Conservation (phyloP, 2,888 invertebrate species). For the Plagodis pulveraria region DNA sequence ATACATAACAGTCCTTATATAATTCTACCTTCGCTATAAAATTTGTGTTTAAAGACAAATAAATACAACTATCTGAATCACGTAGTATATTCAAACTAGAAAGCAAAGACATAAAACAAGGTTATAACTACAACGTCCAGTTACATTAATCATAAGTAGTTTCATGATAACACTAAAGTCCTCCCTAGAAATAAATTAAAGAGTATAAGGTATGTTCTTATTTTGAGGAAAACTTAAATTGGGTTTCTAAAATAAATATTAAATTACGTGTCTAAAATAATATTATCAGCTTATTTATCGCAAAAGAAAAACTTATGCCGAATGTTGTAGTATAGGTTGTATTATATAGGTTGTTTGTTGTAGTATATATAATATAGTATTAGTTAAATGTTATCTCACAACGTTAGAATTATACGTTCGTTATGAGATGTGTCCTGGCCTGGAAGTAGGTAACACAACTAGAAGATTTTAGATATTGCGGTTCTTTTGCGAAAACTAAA, state of each 20-base stretch:
- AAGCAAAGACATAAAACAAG: constrained; percentile 26
- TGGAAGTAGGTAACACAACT: no score
- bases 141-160: background rate
- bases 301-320: background rate
- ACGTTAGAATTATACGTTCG: no score
- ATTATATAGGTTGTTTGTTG: no score
- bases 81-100: background rate
- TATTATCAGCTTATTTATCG: background rate
- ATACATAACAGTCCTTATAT: no score
- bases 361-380: no score
- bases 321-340: no score
- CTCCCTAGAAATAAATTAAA: constrained; percentile 13
- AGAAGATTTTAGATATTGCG: no score
- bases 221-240: constrained; percentile 20
- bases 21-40: no score
- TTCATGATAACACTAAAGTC: constrained; percentile 38
- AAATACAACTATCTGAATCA: no score
- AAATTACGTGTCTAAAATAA: background rate
- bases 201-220: constrained; percentile 7
- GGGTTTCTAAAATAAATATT: constrained; percentile 35
- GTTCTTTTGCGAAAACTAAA: background rate
- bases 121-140: constrained; percentile 4
- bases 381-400: no score
- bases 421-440: no score
- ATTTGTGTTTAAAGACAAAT: no score